Evolutionary conservation across 2,113 vertebrate species (phyloP).

Genomic region (Ranitomeya imitator): DNA sequence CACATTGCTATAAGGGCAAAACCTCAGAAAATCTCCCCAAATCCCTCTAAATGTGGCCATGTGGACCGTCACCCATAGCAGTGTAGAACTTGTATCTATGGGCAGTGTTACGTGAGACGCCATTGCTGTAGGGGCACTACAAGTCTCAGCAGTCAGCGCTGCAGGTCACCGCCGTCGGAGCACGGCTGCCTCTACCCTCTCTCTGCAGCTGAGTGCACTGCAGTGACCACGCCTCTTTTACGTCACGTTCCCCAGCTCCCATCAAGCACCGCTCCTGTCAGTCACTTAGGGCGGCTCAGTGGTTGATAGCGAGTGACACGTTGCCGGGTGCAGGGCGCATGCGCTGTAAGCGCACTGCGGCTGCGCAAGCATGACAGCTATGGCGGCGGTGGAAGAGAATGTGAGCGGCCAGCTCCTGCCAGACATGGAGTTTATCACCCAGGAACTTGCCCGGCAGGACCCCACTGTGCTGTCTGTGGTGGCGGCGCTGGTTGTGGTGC

Average conservation of each 20-base stretch:
- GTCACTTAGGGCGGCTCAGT: neutral
- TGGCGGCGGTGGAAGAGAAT: conserved; percentile 17
- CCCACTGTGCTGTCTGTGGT: conserved; percentile 65
- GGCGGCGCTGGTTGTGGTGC: conserved; percentile 65
- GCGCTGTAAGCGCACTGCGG: neutral
- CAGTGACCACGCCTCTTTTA: too few relatives aligned
- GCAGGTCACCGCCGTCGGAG: too few relatives aligned
- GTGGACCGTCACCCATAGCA: too few relatives aligned
- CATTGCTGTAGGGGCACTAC: too few relatives aligned
- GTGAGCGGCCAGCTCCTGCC: conserved; percentile 59
- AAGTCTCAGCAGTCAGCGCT: too few relatives aligned
- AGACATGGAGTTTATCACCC: conserved; percentile 64
- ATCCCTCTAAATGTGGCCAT: too few relatives aligned
- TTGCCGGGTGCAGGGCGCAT: conserved; percentile 3
- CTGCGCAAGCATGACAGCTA: neutral
- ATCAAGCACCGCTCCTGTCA: neutral
- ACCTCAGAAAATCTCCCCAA: too few relatives aligned
- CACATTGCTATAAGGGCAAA: too few relatives aligned
- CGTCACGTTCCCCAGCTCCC: conserved; percentile 15
- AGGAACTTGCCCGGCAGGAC: conserved; percentile 64
- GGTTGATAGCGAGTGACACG: conserved; percentile 29
- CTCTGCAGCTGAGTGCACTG: too few relatives aligned
- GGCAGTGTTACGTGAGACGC: too few relatives aligned
- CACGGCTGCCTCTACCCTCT: too few relatives aligned
- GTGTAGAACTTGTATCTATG: too few relatives aligned